phyloP scores from a whole-genome alignment of 2,797 vertebrate genomes.

The Micrastur ruficollis region DNA sequence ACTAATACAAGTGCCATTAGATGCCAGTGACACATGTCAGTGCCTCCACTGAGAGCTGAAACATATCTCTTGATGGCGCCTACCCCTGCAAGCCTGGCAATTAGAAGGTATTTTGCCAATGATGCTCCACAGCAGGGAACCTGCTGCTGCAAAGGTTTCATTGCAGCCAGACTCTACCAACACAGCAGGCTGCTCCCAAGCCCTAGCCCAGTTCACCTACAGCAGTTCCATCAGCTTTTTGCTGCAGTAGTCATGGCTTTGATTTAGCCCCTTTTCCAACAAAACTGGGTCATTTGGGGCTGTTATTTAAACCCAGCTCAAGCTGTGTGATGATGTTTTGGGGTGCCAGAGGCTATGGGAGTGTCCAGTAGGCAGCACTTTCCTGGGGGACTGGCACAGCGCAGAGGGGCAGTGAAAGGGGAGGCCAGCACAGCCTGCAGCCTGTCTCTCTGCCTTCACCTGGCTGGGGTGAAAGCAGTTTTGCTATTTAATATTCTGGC shows the following conservation, averaged over 20 bases:
- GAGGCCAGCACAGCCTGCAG: not conserved
- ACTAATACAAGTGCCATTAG: conserved; percentile 68
- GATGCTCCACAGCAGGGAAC: conserved; percentile 28
- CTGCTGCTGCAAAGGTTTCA: not conserved
- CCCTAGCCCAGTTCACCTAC: not conserved
- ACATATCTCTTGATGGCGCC: not conserved
- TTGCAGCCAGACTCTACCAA: not conserved
- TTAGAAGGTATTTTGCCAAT: conserved; percentile 54
- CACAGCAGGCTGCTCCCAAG: not conserved
- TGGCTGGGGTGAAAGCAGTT: not conserved
- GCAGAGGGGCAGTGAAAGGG: not conserved
- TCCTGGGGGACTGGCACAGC: not conserved
- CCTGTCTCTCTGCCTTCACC: not conserved
- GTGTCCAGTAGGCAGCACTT: not conserved
- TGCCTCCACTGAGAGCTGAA: conserved; percentile 51
- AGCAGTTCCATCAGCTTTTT: not conserved
- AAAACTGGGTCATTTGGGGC: not conserved
- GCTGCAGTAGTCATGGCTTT: not conserved
- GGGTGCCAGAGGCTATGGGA: not conserved
- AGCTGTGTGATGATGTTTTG: not conserved
- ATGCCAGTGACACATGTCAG: not conserved
- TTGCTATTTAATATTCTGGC: not conserved
- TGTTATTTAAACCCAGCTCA: not conserved
- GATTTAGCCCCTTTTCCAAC: not conserved
- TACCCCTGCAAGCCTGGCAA: conserved; percentile 63